Base-by-base conservation (phyloP, 2,113 vertebrate species). In the Charadrius vociferus region DNA sequence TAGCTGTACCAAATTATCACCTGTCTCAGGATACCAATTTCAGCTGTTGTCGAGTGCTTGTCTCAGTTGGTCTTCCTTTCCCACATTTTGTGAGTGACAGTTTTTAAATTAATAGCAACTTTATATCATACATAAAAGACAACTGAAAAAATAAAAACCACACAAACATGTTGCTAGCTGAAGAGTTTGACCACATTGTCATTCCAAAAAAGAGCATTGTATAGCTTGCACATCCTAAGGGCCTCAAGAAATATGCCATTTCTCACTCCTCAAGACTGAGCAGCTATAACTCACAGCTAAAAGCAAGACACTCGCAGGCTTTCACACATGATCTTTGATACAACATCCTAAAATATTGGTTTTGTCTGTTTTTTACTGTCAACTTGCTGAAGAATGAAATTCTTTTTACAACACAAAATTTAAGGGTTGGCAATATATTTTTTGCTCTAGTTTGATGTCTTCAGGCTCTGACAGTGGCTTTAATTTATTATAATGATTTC, bases 81-180 rank as follows among this genome's bases (percentile, higher is more conserved):
- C 70, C 90, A 90, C 63, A 34, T 65, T 89, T 77, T 66, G 10
- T 95, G 95, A 98, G 47, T 98, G 98, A 92, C 97, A 97, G 93
- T 72, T 98, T 97, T 97, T 94, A 98, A 98, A 98, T 98, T 97
- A 98, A 96, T 83, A 97, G 68, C 75, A 92, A 90, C 74, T 95
- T 97, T 94, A 86, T 72, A 30, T 95, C 95, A 88, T 84, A 95
- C 37, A 95, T 86, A 92, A 93, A 97, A 91, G 71, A 93, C 63
- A 83, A 59, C 10, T 75, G 53, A 72, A 90, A 92, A 92, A 92
- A 84, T 41, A 65, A 80, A 95, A 97, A 93, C 43, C 61, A 88
- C 26, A 81, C 43, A 86, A 91, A 86, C 59, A 26, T 61, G 22
- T 79, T 94, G 70, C 74, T 96, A 62, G 30, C 18, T 90, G 62